Base-by-base conservation (phyloP, 2,113 vertebrate genomes). In the Zosterops hypoxanthus region DNA sequence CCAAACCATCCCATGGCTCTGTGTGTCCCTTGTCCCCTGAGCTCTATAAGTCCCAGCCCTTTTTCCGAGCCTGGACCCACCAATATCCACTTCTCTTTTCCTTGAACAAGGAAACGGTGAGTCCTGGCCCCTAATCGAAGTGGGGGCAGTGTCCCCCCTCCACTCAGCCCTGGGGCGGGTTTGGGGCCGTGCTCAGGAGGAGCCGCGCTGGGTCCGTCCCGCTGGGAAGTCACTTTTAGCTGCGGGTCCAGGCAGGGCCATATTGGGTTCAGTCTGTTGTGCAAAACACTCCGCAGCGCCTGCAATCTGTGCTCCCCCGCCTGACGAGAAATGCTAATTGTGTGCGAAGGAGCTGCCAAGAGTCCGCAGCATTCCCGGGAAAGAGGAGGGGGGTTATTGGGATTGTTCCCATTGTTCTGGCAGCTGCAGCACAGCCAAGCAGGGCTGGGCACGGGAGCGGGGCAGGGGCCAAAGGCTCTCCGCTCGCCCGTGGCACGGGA, bases 201-300 rank as follows among this genome's bases (percentile, higher is more conserved):
- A 33, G 42, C 84, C 22, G 1, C 19, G 88, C 86, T 59, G 94
- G 56, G 47, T 31, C 65, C 15, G 2, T 65, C 73, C 90, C 50
- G 63, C 91, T 55, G 90, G 63, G 75, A 80, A 90, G 87, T 57
- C 93, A 3, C 87, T 91, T 79, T 69, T 5, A 72, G 94, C 96
- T 39, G 94, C 63, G 56, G 87, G 82, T 84, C 66, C 86, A 65
- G 86, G 85, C 70, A 92, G 81, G 93, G 93, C 96, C 96, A 95
- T 90, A 95, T 91, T 92, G 95, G 90, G 83, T 59, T 94, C 96
- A 80, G 96, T 96, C 95, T 97, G 96, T 95, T 95, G 91, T 92
- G 94, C 93, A 92, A 95, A 97, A 92, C 89, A 66, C 91, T 39
- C 56, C 66, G 36, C 95, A 82, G 96, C 84, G 80, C 87, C 59